Base-by-base conservation (phyloP, 2,888 invertebrate genomes). In the Torymus aiolomorphi region DNA sequence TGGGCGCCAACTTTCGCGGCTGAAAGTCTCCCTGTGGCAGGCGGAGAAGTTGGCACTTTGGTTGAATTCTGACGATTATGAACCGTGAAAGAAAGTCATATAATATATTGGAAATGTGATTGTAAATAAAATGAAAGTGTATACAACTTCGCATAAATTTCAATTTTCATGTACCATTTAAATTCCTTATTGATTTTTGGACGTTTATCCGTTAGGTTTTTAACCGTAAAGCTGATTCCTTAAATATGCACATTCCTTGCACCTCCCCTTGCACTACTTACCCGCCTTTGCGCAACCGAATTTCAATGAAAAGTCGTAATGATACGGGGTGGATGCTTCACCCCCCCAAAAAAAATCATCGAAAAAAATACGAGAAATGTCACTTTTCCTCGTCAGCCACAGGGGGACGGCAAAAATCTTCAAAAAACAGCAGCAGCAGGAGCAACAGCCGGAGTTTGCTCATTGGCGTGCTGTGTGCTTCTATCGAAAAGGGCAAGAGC, bases 301-400 rank as follows among this genome's bases (percentile, higher is more conserved):
- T 52, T 56, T 10, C 18, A 42, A 69, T 69, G 69, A 76, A 69
- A 69, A 76, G 63, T 76, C 62, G 42, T 49, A 10, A 42, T 63
- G 49, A 74, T 20, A 52, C 16, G 56, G 49, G 42, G 18, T 49
- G 57, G 0, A 61, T 76, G 56, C 5, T 49, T 18, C n/a, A 14
- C 2, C 14, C 11, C 11, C 49, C 16, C 5, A 54, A 13, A 63
- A 51, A 63, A 73, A 54, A 72, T 14, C 14, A n/a, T 0, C 20
- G 20, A 57, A 76, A 61, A 31, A 31, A 31, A 31, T 3, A 31
- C 31, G 31, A 31, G 54, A 54, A 24, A 20, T 57, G 75, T 61
- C 61, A 61, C 14, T 49, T 52, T 54, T 16, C 16, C 20, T 31
- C 31, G 0, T 49, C 75, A 13, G 20, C 2, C 2, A 31, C 31